Conservation (phyloP, 2,113 vertebrate genomes). For the Chloropsis cyanopogon region DNA sequence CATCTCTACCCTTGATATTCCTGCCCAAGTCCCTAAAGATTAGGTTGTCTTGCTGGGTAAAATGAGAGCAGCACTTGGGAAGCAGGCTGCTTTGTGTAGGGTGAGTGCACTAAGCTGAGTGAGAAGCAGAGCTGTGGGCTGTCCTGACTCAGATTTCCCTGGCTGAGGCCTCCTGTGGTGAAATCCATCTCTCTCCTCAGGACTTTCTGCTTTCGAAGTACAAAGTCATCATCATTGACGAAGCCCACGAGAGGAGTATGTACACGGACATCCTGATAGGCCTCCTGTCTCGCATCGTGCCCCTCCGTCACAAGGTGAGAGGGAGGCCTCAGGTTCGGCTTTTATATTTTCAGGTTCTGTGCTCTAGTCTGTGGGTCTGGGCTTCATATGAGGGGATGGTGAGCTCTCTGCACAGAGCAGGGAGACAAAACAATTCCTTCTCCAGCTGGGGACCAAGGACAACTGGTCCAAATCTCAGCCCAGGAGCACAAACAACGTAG, state of each 20-base stretch:
- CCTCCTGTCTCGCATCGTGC: constrained; percentile 90
- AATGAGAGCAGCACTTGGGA: not conserved
- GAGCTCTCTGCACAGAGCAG: no score
- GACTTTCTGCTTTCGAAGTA: constrained; percentile 92
- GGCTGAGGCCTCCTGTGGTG: not conserved
- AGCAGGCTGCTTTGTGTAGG: fast-evolving
- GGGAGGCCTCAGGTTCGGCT: not conserved
- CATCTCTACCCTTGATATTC: not conserved
- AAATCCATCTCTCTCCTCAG: constrained; percentile 44
- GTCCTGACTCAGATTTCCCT: not conserved
- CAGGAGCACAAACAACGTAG: no score
- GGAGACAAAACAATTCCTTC: no score
- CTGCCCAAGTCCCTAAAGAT: not conserved
- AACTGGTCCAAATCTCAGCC: no score
- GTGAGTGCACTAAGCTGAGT: not conserved
- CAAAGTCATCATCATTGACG: constrained; percentile 88
- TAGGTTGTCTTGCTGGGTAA: not conserved
- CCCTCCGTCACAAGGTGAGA: constrained; percentile 86
- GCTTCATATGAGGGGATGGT: no score
- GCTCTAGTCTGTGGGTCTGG: not conserved
- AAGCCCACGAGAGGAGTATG: constrained; percentile 93
- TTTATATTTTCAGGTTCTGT: not conserved
- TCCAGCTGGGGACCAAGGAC: no score
- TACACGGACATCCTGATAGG: constrained; percentile 95
- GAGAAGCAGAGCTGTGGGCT: not conserved